Conservation (phyloP, 1,140 invertebrate species). For the Drosophila prosaltans region DNA sequence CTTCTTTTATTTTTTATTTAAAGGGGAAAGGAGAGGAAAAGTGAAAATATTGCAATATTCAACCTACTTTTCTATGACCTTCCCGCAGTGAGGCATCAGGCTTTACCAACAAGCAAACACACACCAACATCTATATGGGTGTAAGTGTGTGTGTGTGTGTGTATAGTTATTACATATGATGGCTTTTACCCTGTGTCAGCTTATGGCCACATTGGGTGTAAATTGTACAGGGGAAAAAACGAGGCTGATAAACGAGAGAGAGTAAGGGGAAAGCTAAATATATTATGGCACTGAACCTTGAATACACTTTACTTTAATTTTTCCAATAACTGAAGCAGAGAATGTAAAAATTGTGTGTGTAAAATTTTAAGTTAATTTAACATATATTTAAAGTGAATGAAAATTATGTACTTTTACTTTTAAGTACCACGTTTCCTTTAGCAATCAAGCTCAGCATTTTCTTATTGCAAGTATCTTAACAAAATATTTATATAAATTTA, state of each 20-base stretch:
- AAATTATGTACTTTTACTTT: too few species aligned
- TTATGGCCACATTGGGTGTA: conserved; percentile 47
- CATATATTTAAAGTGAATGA: too few species aligned
- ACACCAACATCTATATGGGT: conserved; percentile 37
- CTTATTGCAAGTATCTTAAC: too few species aligned
- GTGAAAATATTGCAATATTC: conserved; percentile 68
- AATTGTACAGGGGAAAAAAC: neutral
- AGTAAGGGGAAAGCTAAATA: neutral
- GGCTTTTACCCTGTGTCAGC: conserved; percentile 57
- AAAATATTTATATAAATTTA: too few species aligned
- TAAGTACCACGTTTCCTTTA: too few species aligned
- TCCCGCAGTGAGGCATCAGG: conserved; percentile 33
- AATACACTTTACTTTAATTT: neutral
- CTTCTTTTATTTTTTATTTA: too few species aligned
- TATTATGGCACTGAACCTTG: neutral
- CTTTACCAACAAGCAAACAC: conserved; percentile 29
- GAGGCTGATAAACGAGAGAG: conserved; percentile 8
- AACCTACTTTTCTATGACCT: conserved; percentile 65
- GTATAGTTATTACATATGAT: conserved; percentile 64
- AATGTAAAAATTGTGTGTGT: too few species aligned
- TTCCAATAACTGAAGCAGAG: neutral
- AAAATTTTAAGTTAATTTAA: too few species aligned
- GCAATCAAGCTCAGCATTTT: too few species aligned
- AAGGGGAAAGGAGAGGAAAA: conserved; percentile 26
- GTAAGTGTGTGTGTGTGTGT: conserved; percentile 12